Conservation (phyloP, 2,113 vertebrate genomes). For the Hydropotes inermis region DNA sequence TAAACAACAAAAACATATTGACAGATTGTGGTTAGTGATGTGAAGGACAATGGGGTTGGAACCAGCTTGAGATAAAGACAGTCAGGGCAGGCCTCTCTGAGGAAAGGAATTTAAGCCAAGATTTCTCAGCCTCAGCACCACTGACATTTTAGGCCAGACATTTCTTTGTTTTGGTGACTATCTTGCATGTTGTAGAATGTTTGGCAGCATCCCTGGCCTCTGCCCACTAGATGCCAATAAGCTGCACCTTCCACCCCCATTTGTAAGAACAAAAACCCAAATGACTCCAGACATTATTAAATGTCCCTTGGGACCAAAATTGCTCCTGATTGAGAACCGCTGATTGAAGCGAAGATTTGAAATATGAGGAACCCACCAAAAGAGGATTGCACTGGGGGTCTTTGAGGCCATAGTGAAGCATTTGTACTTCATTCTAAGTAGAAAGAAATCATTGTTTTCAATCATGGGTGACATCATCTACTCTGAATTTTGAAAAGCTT, state of each 20-base stretch:
- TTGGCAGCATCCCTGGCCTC: background rate
- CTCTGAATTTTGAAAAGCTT: background rate
- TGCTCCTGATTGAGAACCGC: background rate
- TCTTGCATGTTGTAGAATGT: background rate
- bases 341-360: background rate
- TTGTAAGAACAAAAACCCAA: background rate
- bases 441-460: background rate
- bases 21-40: background rate
- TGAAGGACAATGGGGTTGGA: background rate
- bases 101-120: background rate
- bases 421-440: background rate
- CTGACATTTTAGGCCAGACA: background rate
- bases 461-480: background rate
- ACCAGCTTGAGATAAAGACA: background rate
- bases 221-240: background rate
- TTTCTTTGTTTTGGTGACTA: background rate
- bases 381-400: background rate
- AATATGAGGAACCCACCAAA: background rate
- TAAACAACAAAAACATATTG: background rate
- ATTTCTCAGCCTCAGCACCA: background rate
- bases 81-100: background rate
- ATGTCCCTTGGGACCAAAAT: background rate
- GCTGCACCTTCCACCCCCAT: background rate
- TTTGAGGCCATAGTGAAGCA: background rate
- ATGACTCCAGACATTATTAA: background rate